phyloP scores from a whole-genome alignment of 2,888 invertebrate species.

The Graphium colonna region DNA sequence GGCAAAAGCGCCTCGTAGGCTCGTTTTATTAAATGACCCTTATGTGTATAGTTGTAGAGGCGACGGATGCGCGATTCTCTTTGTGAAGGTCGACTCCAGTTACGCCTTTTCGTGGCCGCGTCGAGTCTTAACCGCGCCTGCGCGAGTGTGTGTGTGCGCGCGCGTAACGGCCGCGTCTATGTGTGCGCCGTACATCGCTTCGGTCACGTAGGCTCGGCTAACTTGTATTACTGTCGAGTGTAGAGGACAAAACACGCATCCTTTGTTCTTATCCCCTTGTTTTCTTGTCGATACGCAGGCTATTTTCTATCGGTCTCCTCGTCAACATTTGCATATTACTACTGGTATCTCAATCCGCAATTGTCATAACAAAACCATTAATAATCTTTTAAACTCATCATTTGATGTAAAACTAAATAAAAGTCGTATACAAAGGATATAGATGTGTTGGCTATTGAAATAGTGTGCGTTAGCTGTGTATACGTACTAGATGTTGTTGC shows the following conservation, averaged over 20 bases:
- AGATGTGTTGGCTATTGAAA: no score
- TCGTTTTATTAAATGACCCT: slow-evolving; percentile 36
- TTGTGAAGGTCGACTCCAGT: slow-evolving; percentile 71
- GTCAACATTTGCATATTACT: no score
- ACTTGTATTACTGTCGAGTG: slow-evolving; percentile 45
- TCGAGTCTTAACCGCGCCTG: slow-evolving; percentile 56
- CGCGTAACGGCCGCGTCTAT: slow-evolving; percentile 34
- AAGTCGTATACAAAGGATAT: no score
- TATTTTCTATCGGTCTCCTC: background rate
- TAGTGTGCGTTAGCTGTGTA: no score
- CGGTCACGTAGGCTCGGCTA: slow-evolving; percentile 75
- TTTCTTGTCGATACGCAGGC: background rate
- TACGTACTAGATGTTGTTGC: no score
- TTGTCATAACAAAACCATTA: no score
- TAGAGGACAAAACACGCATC: slow-evolving; percentile 44
- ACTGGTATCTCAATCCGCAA: no score
- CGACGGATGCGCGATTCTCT: slow-evolving; percentile 60
- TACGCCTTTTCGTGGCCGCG: slow-evolving; percentile 37
- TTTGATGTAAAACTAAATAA: no score
- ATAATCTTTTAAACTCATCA: no score
- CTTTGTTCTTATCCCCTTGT: slow-evolving; percentile 40
- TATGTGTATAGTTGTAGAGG: slow-evolving; percentile 37
- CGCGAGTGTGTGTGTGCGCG: slow-evolving; percentile 48
- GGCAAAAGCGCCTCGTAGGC: slow-evolving; percentile 37
- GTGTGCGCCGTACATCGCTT: slow-evolving; percentile 65